Evolutionary conservation across 2,113 vertebrate species (phyloP), one percentile per base, ranked within the genome.

Genomic region (Maccullochella peelii): DNA sequence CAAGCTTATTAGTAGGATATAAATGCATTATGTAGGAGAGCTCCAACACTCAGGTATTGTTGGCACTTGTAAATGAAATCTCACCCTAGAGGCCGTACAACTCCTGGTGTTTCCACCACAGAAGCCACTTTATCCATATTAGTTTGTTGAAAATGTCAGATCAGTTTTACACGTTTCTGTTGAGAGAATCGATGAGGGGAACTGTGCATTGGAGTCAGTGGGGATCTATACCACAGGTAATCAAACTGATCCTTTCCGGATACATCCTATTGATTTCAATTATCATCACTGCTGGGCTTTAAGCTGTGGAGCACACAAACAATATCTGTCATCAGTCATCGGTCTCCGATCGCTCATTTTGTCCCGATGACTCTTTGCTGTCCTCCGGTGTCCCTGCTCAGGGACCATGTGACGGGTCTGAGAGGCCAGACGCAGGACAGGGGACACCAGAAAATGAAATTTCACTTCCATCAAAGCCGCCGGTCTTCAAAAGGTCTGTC

Each of bases 401-500:
- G 67, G 27, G 38, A 1, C 6, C 38, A 38, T 25, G 68, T 61
- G 84, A 70, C 84, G 36, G 61, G 33, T 55, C 18, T 10, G 21
- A 74, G 69, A 66, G 50, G 52, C 38, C 71, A 4, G 21, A 21
- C 33, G 7, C 2, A 3, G 6, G 57, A 36, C 69, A 38, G 40
- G 44, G 11, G 77, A 81, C 74, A 57, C 55, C 70, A 65, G 79
- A 75, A 79, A 82, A 73, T 77, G 4, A 59, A 52, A 80, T 77
- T 73, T 33, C 21, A 25, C 52, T 86, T 49, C 88, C 65, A 86
- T 86, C 87, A 88, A 88, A 88, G 83, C 67, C 23, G 25, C 30
- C 27, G 1, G 55, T 66, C 74, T 87, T 83, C 89, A 87, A 86
- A 86, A 86, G 85, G 55, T 83, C 83, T 57, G 78, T 84, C 85